Percentiles rank a stretch among this genome's conserved stretches.
These are phyloP conservation scores for Platichthys flesus DNA, from an alignment of 2,113 vertebrate species.

Conservation along the genomic window DNA sequence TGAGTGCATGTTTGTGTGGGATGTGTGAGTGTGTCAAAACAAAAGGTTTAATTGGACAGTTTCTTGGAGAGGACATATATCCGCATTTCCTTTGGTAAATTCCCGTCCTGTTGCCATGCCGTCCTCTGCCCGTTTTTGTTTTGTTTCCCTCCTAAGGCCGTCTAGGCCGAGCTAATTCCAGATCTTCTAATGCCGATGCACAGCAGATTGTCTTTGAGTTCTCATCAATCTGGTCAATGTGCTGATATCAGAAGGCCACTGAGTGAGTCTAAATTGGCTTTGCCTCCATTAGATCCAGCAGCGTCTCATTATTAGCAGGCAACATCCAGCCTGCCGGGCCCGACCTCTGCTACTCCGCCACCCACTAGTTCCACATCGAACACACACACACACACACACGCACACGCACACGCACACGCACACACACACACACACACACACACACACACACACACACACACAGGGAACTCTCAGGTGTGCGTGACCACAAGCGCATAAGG, in stretches of 20 bases:
- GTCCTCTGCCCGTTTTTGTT: not conserved
- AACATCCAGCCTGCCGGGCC: conserved; percentile 64
- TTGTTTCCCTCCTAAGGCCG: not conserved
- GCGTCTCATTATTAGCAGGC: conserved; percentile 62
- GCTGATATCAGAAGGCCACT: conserved; percentile 42
- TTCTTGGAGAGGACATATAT: not conserved
- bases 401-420: conserved; percentile 3
- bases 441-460: too few relatives aligned
- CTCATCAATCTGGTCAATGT: conserved; percentile 49
- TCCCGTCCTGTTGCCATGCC: conserved; percentile 15
- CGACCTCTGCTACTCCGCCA: conserved; percentile 44
- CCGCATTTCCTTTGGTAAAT: conserved; percentile 27
- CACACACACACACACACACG: conserved; percentile 8
- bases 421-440: not conserved
- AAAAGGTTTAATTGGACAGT: conserved; percentile 5
- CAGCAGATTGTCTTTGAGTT: conserved; percentile 48
- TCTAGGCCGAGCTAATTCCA: conserved; percentile 39
- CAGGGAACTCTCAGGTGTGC: conserved; percentile 29
- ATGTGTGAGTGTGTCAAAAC: conserved; percentile 1
- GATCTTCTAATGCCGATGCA: conserved; percentile 38
- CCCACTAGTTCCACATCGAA: conserved; percentile 25
- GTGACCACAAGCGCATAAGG: not conserved
- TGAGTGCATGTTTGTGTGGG: conserved; percentile 2
- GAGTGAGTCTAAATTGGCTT: conserved; percentile 70
- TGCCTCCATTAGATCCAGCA: conserved; percentile 61